These are phyloP conservation scores for Poeciliopsis paucimaculata DNA, from an alignment of 2,797 vertebrate species.

Conservation along the genomic window DNA sequence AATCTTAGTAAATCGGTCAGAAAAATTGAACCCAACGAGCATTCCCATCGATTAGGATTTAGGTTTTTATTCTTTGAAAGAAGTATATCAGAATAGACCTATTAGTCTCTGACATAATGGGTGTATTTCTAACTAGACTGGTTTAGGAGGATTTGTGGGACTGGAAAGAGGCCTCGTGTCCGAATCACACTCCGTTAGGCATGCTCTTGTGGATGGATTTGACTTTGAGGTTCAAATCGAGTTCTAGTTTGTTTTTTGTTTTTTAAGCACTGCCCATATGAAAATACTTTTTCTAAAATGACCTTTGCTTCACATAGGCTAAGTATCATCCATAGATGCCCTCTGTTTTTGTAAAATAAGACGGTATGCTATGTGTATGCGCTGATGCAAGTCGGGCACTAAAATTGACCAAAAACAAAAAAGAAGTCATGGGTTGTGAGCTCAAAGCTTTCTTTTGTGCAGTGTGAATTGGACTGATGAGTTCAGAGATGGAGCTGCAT, in stretches of 20 bases:
- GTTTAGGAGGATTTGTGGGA: not conserved
- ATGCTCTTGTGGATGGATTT: not conserved
- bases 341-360: not conserved
- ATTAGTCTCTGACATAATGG: no score
- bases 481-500: not conserved
- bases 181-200: not conserved
- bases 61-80: constrained; percentile 28
- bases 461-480: not conserved
- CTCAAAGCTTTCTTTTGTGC: not conserved
- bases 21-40: not conserved
- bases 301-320: not conserved
- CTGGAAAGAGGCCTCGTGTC: not conserved
- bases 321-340: not conserved
- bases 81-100: constrained; percentile 1
- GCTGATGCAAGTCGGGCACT: not conserved
- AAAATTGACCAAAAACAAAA: not conserved
- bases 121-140: not conserved
- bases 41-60: constrained; percentile 7
- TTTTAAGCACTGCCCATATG: not conserved
- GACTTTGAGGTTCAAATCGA: not conserved
- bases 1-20: constrained; percentile 4
- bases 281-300: not conserved
- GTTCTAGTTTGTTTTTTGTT: no score
- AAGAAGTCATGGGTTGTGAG: not conserved
- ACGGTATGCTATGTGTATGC: not conserved